Evolutionary conservation across 1,140 invertebrate species (phyloP).

Genomic region (Plectus sambesii): DNA sequence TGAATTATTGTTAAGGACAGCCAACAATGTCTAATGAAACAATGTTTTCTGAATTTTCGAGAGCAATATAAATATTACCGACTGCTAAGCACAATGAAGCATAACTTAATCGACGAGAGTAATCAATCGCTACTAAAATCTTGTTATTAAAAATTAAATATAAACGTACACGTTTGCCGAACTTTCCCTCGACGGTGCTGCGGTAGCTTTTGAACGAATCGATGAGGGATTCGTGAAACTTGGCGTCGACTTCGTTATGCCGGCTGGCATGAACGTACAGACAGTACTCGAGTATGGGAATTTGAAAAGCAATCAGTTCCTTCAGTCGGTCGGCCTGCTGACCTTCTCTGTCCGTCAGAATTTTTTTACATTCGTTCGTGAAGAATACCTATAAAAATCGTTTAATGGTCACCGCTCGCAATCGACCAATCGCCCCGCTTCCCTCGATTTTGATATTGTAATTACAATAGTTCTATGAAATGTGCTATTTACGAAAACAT

Average conservation of each 20-base stretch:
- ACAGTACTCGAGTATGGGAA: conserved; percentile 24
- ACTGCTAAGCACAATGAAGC: too few relatives aligned
- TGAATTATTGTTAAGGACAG: too few relatives aligned
- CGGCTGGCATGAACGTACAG: conserved; percentile 21
- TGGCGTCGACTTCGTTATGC: not conserved
- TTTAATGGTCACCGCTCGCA: too few relatives aligned
- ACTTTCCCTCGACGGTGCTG: conserved; percentile 14
- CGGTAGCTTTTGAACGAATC: conserved; percentile 18
- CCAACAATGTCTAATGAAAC: too few relatives aligned
- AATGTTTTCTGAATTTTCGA: too few relatives aligned
- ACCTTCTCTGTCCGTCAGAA: conserved; percentile 17
- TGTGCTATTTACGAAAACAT: not conserved
- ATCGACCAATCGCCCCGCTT: too few relatives aligned
- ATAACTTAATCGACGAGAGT: too few relatives aligned
- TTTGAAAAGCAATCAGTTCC: conserved; percentile 16
- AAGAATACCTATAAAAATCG: conserved; percentile 30
- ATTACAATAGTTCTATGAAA: conserved; percentile 2
- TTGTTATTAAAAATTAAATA: too few relatives aligned
- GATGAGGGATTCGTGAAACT: conserved; percentile 23
- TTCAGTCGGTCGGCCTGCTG: conserved; percentile 10
- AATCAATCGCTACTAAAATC: too few relatives aligned
- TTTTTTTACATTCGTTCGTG: conserved; percentile 19
- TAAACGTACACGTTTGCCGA: too few relatives aligned
- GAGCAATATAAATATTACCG: too few relatives aligned
- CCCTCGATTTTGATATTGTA: too few relatives aligned